These are phyloP conservation scores for Lepidochrysops patricia DNA, from an alignment of 2,888 invertebrate genomes.

Conservation along the genomic window DNA sequence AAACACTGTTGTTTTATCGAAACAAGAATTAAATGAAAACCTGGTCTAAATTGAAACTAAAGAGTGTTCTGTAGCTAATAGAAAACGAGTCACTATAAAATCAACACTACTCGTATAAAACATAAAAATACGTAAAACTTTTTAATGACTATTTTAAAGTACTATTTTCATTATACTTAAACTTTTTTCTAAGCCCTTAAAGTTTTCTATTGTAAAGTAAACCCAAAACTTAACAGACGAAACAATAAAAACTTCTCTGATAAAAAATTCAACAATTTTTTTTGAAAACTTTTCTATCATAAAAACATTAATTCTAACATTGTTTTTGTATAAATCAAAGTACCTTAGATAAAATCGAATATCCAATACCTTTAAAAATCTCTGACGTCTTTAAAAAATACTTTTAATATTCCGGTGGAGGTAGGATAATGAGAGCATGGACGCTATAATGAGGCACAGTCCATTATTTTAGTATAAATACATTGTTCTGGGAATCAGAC, in stretches of 20 bases:
- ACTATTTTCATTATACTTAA: no score
- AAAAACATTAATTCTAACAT: no score
- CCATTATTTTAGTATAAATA: conserved; percentile 22
- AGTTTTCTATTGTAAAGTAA: no score
- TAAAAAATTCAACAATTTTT: no score
- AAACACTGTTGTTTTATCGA: neutral
- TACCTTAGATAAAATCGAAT: neutral
- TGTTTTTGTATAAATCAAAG: neutral
- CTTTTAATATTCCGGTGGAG: conserved; percentile 20
- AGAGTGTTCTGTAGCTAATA: neutral
- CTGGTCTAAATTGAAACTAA: neutral
- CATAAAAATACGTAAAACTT: no score
- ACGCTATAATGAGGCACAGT: conserved; percentile 20
- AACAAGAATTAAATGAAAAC: neutral
- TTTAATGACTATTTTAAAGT: no score
- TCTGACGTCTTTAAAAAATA: neutral
- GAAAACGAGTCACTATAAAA: no score
- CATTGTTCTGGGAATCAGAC: conserved; percentile 14
- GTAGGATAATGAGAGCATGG: conserved; percentile 22
- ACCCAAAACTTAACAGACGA: no score
- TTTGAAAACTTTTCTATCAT: no score
- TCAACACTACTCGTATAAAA: no score
- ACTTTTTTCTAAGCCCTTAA: no score
- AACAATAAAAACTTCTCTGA: no score
- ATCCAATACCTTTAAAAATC: neutral